Base-by-base conservation (phyloP, 2,113 vertebrate species). In the Cygnus buccinator region DNA sequence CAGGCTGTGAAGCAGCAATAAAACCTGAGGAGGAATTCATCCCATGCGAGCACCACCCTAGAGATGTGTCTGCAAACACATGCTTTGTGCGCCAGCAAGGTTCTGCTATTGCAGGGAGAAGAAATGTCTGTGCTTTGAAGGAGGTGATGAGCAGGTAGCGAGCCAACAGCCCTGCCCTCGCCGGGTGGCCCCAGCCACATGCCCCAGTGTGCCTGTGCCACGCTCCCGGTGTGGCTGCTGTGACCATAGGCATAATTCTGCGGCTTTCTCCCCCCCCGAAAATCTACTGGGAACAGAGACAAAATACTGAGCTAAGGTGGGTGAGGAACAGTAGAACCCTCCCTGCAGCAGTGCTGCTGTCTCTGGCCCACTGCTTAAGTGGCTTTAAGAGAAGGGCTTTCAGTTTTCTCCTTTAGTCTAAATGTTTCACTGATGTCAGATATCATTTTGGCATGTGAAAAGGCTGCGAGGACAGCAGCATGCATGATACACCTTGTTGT, bases 201-300 rank as follows among this genome's bases (percentile, higher is more conserved):
- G 39, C 4, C 19, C 29, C 9, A 0, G 5, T 6, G 48, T 35
- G 41, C 50, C 16, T 0, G 0, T 50, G 68, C 29, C 8, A 29
- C 3, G 35, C 41, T 66, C 77, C 50, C 31, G n/a, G 7, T 43
- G 20, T 25, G 29, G 29, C 20, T 1, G 1, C 72, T 18, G 68
- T 13, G 29, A 35, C 29, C 8, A 7, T 2, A 19, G 43, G 35
- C 16, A 15, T 50, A 50, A 4, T 35, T 21, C 59, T 43, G n/a
- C 6, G 14, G 23, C 21, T 35, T 88, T 33, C 59, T 59, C 16
- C 10, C 3, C 68, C 57, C 39, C 19, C 0, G 0, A 57, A 77
- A 41, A 29, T 35, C 26, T 31, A 0, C 2, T 48, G 67, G 10
- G 50, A 50, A 29, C 18, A 29, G 20, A 44, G 22, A 43, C 7